phyloP scores from a whole-genome alignment of 2,113 vertebrate genomes.

The Pluvianellus socialis region DNA sequence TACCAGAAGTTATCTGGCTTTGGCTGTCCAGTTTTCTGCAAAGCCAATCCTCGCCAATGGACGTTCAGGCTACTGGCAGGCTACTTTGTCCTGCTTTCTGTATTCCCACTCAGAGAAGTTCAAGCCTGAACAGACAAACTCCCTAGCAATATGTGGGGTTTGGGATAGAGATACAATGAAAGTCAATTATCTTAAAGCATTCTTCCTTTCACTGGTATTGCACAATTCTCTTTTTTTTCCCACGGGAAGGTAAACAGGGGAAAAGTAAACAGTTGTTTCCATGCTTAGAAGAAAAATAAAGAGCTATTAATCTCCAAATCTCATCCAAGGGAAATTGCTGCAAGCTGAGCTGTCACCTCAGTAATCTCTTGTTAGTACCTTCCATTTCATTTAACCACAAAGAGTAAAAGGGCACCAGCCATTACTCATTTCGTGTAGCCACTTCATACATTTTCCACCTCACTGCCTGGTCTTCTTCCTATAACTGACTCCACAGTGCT shows the following conservation, averaged over 20 bases:
- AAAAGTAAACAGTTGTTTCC: background rate
- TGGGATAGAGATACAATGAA: background rate
- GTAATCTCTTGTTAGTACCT: background rate
- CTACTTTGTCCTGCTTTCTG: background rate
- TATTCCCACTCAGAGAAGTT: background rate
- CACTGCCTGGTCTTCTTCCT: background rate
- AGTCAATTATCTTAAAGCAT: background rate
- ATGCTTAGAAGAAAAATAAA: background rate
- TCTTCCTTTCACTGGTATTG: background rate
- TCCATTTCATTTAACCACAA: background rate
- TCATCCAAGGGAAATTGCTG: background rate
- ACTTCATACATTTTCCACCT: background rate
- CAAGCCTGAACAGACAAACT: background rate
- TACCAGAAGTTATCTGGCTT: background rate
- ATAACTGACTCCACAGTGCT: background rate
- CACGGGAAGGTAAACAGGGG: background rate
- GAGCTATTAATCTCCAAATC: background rate
- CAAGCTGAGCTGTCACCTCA: background rate
- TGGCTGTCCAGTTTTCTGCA: background rate
- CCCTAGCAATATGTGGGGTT: background rate
- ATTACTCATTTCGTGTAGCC: background rate
- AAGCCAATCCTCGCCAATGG: background rate
- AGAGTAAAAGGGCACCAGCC: background rate
- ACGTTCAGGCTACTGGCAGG: background rate
- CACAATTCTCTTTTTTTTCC: background rate